Conservation (phyloP, 2,113 vertebrate species). For the Bujurquina vittata region DNA sequence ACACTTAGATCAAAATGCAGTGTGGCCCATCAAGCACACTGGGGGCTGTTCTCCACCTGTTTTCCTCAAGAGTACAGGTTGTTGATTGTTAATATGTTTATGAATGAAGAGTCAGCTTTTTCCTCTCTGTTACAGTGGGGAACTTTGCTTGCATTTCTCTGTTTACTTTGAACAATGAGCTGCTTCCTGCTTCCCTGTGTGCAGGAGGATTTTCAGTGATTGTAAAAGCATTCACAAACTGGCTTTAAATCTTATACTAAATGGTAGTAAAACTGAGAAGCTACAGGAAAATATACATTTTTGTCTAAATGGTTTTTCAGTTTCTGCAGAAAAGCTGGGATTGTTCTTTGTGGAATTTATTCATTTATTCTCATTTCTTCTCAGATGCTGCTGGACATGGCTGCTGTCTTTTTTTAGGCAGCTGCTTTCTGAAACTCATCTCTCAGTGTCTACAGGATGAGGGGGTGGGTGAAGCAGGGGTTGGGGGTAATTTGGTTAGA, state of each 20-base stretch:
- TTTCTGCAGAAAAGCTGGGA: slow-evolving; percentile 5
- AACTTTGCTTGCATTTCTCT: slow-evolving; percentile 1
- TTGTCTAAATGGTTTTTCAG: background rate
- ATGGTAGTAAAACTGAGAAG: background rate
- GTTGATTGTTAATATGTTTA: background rate
- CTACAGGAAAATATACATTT: background rate
- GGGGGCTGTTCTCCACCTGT: background rate
- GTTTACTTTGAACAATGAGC: slow-evolving; percentile 6
- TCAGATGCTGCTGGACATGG: slow-evolving; percentile 41
- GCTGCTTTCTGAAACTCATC: slow-evolving; percentile 60
- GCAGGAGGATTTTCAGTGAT: slow-evolving; percentile 16
- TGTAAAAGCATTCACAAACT: background rate
- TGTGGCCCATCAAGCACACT: background rate
- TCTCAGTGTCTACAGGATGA: slow-evolving; percentile 60
- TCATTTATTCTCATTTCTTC: slow-evolving; percentile 48
- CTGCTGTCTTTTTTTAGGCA: slow-evolving; percentile 56
- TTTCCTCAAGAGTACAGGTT: background rate
- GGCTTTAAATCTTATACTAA: background rate
- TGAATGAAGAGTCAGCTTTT: background rate
- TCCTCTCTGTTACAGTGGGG: background rate
- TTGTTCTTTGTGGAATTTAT: slow-evolving; percentile 13
- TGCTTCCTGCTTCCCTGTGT: background rate
- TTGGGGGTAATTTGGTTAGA: slow-evolving; percentile 82
- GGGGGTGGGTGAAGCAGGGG: slow-evolving; percentile 49
- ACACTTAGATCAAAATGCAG: background rate